Evolutionary conservation across 2,888 invertebrate genomes (phyloP), one percentile per base, ranked within the genome.

Genomic region (Dioctria rufipes): DNA sequence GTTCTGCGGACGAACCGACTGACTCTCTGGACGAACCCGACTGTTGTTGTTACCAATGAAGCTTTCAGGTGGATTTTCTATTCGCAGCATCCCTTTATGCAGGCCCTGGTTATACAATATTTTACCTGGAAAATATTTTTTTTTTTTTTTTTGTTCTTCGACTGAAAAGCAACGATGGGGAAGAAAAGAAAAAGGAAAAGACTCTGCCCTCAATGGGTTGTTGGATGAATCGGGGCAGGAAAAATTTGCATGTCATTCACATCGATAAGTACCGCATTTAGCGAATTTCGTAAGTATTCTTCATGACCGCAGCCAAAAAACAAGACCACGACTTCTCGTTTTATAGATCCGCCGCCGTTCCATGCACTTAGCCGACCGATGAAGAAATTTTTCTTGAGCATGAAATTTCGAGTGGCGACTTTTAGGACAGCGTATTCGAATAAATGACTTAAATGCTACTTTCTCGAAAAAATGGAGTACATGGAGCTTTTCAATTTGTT

Each of bases 231-330:
- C 75, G 11, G 77, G 63, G 61, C 77, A 77, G 63, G 77, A 39
- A 61, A 77, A 63, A 63, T 66, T 67, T 43, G 37, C 67, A 40
- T 79, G 67, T 66, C 67, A 79, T 79, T 67, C 67, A 79, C 79
- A 43, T 79, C 79, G 79, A 79, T 79, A 79, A 79, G 79, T 79
- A 79, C 79, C 79, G 67, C 67, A 79, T 79, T 79, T 79, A 79
- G 67, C 58, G 67, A 79, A 79, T 67, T 66, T 79, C 66, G 42
- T 42, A 79, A 79, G 79, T 13, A 79, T 79, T 58, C 79, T 79
- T 58, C 39, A 77, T 46, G 63, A 49, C 77, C 46, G 25, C 25
- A 43, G 49, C 77, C 37, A 77, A 77, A 77, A 77, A 77, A 63
- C 77, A 49, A 63, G 46, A n/a, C 75, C 51, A 43, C 75, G 63